phyloP scores from a whole-genome alignment of 2,113 vertebrate species.

The Hypomesus transpacificus region DNA sequence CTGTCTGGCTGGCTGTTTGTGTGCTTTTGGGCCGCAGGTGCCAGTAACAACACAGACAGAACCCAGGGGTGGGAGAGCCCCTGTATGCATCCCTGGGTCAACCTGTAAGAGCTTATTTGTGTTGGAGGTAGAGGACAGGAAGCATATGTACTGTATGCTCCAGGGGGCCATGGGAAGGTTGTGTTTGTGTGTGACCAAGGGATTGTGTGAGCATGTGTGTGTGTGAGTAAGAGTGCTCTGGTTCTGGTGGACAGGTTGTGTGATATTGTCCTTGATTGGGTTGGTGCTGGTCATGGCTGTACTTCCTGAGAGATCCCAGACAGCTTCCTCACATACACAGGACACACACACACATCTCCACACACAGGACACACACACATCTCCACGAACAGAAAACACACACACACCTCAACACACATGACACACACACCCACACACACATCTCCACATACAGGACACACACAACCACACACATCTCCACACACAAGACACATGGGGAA shows the following conservation, averaged over 20 bases:
- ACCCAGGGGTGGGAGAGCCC: slow-evolving; percentile 22
- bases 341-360: background rate
- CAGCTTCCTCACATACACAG: slow-evolving; percentile 19
- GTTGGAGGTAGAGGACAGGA: slow-evolving; percentile 43
- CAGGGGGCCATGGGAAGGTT: slow-evolving; percentile 40
- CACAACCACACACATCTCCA: no score
- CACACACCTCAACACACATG: no score
- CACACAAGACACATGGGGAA: no score
- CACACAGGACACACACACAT: background rate
- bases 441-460: no score
- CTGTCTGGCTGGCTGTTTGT: background rate
- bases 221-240: background rate
- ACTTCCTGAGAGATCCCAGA: slow-evolving; percentile 47
- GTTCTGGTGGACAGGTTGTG: background rate
- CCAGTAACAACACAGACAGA: slow-evolving; percentile 43
- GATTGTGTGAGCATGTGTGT: background rate
- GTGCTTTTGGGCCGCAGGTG: no score
- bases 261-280: slow-evolving; percentile 28
- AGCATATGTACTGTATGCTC: slow-evolving; percentile 69
- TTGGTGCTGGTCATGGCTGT: slow-evolving; percentile 44
- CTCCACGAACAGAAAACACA: no score
- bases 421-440: no score
- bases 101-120: slow-evolving; percentile 27
- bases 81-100: slow-evolving; percentile 34
- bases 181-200: slow-evolving; percentile 5